A percentile compares a stretch with the other conserved stretches of the same genome.
Evolutionary conservation across 2,113 vertebrate genomes (phyloP).

Genomic region (Erythrocercus mccallii): DNA sequence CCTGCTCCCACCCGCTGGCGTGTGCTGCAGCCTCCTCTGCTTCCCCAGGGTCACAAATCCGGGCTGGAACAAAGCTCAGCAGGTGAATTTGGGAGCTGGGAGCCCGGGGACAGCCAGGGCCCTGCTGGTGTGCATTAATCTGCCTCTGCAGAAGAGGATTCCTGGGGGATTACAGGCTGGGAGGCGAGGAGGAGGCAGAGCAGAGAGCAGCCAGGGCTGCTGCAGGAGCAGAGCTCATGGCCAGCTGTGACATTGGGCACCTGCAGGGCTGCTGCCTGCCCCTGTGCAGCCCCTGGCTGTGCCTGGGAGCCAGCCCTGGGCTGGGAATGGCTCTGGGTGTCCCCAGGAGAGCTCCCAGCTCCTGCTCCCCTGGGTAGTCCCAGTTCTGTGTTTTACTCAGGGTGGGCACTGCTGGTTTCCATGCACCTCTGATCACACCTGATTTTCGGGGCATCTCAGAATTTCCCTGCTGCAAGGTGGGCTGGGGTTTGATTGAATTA

Average conservation of each 20-base stretch:
- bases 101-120: not conserved
- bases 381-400: fast-evolving
- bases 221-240: not conserved
- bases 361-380: fast-evolving
- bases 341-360: fast-evolving
- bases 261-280: too few species aligned
- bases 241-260: too few species aligned
- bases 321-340: not conserved
- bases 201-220: not conserved
- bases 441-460: not conserved
- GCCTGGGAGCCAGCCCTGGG: not conserved
- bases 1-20: not conserved
- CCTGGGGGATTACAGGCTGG: not conserved
- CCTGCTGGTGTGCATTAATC: not conserved
- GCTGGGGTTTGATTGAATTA: not conserved
- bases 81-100: not conserved
- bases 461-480: not conserved
- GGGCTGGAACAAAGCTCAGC: fast-evolving
- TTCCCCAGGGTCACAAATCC: fast-evolving
- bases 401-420: fast-evolving
- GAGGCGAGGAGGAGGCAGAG: not conserved
- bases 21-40: fast-evolving
- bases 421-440: fast-evolving
- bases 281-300: not conserved
- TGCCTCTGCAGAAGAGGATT: not conserved